Evolutionary conservation across 2,113 vertebrate genomes (phyloP), one percentile per base, ranked within the genome.

Genomic region (Setophaga kirtlandii): DNA sequence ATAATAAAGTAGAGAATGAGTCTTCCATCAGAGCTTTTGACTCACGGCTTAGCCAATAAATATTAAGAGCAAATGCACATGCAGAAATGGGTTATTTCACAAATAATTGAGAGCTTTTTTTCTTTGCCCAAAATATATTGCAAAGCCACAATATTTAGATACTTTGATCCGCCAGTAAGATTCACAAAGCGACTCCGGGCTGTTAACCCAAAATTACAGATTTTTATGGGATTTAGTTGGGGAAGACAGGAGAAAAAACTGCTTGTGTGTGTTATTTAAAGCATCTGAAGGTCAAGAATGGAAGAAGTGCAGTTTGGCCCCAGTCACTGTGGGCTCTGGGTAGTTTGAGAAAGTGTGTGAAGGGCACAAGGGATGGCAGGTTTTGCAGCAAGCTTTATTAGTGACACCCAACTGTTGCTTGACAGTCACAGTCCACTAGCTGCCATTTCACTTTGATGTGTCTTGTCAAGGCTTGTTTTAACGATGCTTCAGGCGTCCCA

Each of bases 381-480:
- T 71, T 95, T 91, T 64, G 58, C 78, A 30, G 49, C 30, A 52
- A 33, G 52, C 71, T 83, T 83, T 94, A 58, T 78, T 94, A 96
- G 76, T 14, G 56, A 95, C 30, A 25, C 83, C 73, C 77, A 96
- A 74, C 75, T 55, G 53, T 69, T 88, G 67, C 59, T 63, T 55
- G 73, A 58, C 42, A 68, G 68, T 73, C 12, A 11, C 37, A 78
- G n/a, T 87, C 84, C 71, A 39, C 63, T 68, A 75, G 87, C 86
- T 94, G 79, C 80, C 50, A 19, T 92, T 96, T 93, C 58, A 28
- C 82, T 94, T 70, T 62, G 74, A 76, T 46, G 1, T 65, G 60
- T 90, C 90, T 93, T 96, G 65, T 88, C 59, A 33, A 96, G 86
- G 31, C 44, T 91, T 91, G 60, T 96, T 97, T 90, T 90, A 97